phyloP scores from a whole-genome alignment of 2,113 vertebrate genomes.

The Trogon surrucura region DNA sequence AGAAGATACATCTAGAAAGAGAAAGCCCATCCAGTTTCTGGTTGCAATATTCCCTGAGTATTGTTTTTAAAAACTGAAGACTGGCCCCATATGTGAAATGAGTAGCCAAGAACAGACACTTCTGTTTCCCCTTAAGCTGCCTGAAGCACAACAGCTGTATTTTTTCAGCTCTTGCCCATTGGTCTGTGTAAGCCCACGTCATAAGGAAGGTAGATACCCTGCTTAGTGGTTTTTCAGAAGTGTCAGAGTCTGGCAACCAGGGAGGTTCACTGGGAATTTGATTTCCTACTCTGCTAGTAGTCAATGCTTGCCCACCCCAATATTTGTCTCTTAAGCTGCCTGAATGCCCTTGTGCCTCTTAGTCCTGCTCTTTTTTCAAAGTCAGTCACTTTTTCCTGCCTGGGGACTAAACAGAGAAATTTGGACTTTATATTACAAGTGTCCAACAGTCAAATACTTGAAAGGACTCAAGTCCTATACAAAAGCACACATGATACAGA shows the following conservation, averaged over 20 bases:
- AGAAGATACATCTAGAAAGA: neutral
- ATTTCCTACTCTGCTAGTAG: neutral
- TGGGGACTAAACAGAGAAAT: neutral
- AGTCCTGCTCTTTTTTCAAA: neutral
- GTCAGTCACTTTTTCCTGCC: neutral
- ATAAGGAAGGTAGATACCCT: neutral
- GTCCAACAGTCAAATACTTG: neutral
- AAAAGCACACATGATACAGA: neutral
- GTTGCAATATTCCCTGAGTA: neutral
- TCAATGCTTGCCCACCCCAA: neutral
- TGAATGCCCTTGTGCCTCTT: neutral
- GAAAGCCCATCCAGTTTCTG: neutral
- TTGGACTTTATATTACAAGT: neutral
- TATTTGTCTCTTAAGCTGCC: neutral
- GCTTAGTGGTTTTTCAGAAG: neutral
- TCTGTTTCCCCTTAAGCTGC: neutral
- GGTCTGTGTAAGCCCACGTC: neutral
- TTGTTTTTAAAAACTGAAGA: neutral
- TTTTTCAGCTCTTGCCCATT: neutral
- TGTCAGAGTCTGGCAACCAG: neutral
- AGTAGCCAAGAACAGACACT: neutral
- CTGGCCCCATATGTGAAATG: neutral
- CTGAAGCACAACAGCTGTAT: neutral
- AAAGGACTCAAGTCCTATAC: neutral
- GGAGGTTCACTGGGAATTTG: neutral